Evolutionary conservation across 2,797 vertebrate genomes (phyloP).

Genomic region (Ambastaia sidthimunki): DNA sequence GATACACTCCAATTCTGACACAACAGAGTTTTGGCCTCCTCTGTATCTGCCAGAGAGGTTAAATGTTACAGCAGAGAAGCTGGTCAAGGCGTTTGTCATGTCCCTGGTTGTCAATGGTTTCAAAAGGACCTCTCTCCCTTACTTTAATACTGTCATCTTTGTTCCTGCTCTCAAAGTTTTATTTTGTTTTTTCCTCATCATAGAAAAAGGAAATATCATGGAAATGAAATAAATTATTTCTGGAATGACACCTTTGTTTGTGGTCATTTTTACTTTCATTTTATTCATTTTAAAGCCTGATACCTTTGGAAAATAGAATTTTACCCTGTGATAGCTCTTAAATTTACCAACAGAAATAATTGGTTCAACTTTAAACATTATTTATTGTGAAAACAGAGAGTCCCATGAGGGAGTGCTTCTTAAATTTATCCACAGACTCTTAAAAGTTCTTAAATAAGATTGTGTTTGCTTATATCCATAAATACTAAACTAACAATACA

Average conservation of each 20-base stretch:
- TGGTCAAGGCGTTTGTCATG: conserved; percentile 50
- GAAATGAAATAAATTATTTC: conserved; percentile 80
- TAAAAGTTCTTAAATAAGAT: background rate
- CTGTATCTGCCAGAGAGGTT: conserved; percentile 19
- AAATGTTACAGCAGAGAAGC: conserved; percentile 62
- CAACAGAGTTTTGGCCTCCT: conserved; percentile 34
- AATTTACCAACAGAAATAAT: background rate
- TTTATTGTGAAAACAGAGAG: background rate
- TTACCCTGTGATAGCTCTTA: background rate
- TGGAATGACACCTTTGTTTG: conserved; percentile 47
- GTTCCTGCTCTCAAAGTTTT: conserved; percentile 76
- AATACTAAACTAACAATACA: background rate
- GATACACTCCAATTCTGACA: conserved; percentile 46
- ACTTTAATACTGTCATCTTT: conserved; percentile 80
- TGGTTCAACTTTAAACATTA: background rate
- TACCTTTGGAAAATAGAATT: background rate
- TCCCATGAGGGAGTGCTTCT: background rate
- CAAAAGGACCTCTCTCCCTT: conserved; percentile 66
- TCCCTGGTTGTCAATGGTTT: conserved; percentile 52
- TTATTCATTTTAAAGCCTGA: background rate
- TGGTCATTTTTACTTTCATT: background rate
- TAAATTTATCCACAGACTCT: background rate
- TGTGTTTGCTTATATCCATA: background rate
- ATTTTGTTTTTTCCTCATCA: conserved; percentile 83
- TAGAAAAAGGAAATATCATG: conserved; percentile 79